Conservation (phyloP, 1,140 invertebrate species). For the Drosophila lini region DNA sequence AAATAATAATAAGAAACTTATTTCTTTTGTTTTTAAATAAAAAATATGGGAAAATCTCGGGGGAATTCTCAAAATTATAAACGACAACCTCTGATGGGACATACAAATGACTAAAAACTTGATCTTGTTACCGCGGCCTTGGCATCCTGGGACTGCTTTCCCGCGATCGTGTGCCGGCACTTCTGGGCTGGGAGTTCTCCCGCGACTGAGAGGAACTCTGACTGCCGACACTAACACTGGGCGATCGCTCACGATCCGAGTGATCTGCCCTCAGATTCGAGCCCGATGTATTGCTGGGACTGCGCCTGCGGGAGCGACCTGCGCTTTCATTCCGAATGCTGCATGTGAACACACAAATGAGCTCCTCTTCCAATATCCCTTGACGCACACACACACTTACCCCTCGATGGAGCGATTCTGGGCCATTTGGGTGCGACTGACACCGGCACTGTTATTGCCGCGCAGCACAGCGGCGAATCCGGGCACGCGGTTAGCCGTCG, state of each 20-base stretch:
- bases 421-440: conserved; percentile 80
- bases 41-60: neutral
- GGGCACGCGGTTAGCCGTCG: conserved; percentile 87
- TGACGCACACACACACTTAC: conserved; percentile 37
- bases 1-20: neutral
- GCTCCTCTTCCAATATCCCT: no score
- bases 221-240: conserved; percentile 65
- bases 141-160: conserved; percentile 90
- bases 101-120: conserved; percentile 9
- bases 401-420: conserved; percentile 81
- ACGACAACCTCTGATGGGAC: conserved; percentile 1
- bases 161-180: conserved; percentile 85
- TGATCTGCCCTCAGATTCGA: conserved; percentile 39
- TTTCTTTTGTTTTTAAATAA: neutral
- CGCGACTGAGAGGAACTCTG: conserved; percentile 75
- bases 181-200: conserved; percentile 66
- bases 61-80: neutral
- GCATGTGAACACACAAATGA: conserved; percentile 6
- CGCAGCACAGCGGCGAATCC: conserved; percentile 89
- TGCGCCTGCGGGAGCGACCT: conserved; percentile 75
- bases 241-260: conserved; percentile 64
- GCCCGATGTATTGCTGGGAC: conserved; percentile 61
- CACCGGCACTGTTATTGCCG: conserved; percentile 84
- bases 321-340: conserved; percentile 81
- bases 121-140: conserved; percentile 85